Conservation (phyloP, 2,888 invertebrate genomes). For the Netelia melanura region DNA sequence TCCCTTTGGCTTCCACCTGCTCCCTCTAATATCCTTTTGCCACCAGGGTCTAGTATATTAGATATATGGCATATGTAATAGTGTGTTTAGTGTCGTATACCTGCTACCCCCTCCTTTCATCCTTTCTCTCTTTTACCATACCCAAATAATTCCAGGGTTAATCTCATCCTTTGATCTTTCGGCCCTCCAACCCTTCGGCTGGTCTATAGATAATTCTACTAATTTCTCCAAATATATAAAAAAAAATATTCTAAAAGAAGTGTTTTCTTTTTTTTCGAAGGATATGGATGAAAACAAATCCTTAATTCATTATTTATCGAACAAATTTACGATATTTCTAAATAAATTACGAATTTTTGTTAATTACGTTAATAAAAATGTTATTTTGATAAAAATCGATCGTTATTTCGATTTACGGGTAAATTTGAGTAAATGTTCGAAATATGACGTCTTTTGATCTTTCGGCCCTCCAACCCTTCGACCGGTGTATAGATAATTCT, state of each 20-base stretch:
- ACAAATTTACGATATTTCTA: too few species aligned
- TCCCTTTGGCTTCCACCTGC: constrained; percentile 71
- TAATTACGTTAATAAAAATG: too few species aligned
- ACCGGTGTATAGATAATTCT: constrained; percentile 40
- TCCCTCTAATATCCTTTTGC: constrained; percentile 70
- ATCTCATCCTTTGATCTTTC: constrained; percentile 49
- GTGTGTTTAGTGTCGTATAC: constrained; percentile 61
- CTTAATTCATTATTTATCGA: too few species aligned
- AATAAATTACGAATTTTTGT: too few species aligned
- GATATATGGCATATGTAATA: constrained; percentile 39
- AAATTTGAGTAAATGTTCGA: too few species aligned
- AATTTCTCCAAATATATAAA: constrained; percentile 5
- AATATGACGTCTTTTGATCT: constrained; percentile 19
- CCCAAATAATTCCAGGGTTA: constrained; percentile 38
- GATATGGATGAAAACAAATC: too few species aligned
- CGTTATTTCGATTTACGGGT: too few species aligned
- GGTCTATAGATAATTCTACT: constrained; percentile 36
- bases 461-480: constrained; percentile 1
- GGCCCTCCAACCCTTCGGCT: background rate
- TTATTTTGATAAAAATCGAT: too few species aligned
- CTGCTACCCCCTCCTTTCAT: constrained; percentile 54
- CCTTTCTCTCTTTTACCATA: constrained; percentile 47
- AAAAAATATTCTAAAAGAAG: background rate
- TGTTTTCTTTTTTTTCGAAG: background rate
- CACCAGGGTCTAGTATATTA: constrained; percentile 54